Evolutionary conservation across 2,113 vertebrate genomes (phyloP), one percentile per base, ranked within the genome.

Genomic region (Gymnogyps californianus): DNA sequence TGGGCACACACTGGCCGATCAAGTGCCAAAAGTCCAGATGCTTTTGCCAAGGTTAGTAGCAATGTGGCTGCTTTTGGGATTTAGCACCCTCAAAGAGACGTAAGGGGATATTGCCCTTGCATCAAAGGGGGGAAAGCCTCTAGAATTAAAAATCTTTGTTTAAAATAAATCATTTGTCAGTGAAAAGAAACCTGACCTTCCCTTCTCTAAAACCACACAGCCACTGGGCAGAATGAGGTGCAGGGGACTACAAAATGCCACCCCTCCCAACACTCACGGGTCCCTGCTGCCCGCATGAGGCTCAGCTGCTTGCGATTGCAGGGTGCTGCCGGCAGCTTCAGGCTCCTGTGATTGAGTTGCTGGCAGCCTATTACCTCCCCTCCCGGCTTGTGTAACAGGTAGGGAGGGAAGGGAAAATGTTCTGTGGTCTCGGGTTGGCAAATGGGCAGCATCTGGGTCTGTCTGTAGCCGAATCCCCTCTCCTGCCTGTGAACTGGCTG

Each of bases 1-100:
- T 0, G 1, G 36, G 19, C 25, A 46, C 2, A 0, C 49, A 9
- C 5, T 0, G 0, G 2, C 32, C 1, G 1, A 1, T 3, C 40
- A 1, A 36, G 25, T 14, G 14, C 40, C 52, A 20, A 6, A 19
- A 38, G 11, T 10, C 7, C 20, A 4, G 26, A 1, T 8, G 34
- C 6, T 62, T 62, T 34, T 19, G 32, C 29, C 66, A 7, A 26
- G 67, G 21, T 10, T 13, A 11, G 42, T 21, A 25, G 32, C 34
- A 58, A 2, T 1, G 28, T 2, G 54, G 21, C 34, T 49, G 17
- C 20, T 61, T 7, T 7, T 1, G 1, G 57, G 32, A 29, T 69
- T 90, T n/a, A 31, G 12, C 46, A 55, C 16, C 28, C n/a, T 29
- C 65, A 16, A 1, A 42, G 26, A 11, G 3, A 2, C 0, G 2